phyloP scores from a whole-genome alignment of 2,113 vertebrate genomes.

The Xiphophorus couchianus region DNA sequence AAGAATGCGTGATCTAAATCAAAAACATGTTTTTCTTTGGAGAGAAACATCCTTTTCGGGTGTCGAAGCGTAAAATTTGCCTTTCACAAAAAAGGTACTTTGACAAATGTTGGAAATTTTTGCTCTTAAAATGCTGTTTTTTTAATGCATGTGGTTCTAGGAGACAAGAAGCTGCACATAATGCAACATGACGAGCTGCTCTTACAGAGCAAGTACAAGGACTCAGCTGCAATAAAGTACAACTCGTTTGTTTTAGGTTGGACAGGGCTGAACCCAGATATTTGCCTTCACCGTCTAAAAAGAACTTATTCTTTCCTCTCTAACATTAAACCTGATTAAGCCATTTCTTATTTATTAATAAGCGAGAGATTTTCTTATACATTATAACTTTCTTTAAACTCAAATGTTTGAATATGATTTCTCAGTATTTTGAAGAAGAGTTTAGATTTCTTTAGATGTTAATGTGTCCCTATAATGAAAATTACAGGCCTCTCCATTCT shows the following conservation, averaged over 20 bases:
- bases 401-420: too few species aligned
- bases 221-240: too few species aligned
- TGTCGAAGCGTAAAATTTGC: not conserved
- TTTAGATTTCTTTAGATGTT: too few species aligned
- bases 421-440: too few species aligned
- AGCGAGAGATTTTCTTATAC: too few species aligned
- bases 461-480: too few species aligned
- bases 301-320: not conserved
- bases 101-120: not conserved
- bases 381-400: too few species aligned
- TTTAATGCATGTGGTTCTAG: not conserved
- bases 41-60: not conserved
- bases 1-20: not conserved
- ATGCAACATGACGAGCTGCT: too few species aligned
- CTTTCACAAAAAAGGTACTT: not conserved
- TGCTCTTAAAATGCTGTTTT: not conserved
- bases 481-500: too few species aligned
- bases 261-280: too few species aligned
- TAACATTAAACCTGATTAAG: not conserved
- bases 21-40: not conserved
- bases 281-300: not conserved
- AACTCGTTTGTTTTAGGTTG: too few species aligned
- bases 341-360: not conserved
- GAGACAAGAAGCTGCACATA: not conserved
- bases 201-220: too few species aligned